Evolutionary conservation across 2,797 vertebrate species (phyloP).

Genomic region (Remorina albescens): DNA sequence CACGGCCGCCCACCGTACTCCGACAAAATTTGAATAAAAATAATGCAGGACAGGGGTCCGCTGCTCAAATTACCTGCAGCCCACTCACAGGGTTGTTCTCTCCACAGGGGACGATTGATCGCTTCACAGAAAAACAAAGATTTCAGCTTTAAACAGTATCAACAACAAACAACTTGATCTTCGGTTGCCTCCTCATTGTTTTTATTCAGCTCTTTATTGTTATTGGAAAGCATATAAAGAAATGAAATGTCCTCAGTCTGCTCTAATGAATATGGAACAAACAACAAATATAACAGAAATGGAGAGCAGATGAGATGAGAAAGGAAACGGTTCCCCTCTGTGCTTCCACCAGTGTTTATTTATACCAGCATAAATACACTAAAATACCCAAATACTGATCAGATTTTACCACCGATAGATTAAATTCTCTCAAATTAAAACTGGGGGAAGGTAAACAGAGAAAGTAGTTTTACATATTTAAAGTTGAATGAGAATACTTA

Average conservation of each 20-base stretch:
- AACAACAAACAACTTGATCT: background rate
- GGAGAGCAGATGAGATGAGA: background rate
- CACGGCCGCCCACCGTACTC: background rate
- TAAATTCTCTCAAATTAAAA: background rate
- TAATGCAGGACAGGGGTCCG: background rate
- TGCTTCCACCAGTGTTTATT: background rate
- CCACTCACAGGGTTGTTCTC: background rate
- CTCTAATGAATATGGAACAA: too few relatives aligned
- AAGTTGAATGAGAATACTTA: too few relatives aligned
- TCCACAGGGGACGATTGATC: background rate
- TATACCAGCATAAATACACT: too few relatives aligned
- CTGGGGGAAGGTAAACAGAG: too few relatives aligned
- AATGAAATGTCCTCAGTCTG: too few relatives aligned
- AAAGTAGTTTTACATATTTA: too few relatives aligned
- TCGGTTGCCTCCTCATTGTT: background rate
- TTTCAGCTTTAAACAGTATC: background rate
- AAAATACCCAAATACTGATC: background rate
- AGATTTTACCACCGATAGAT: background rate
- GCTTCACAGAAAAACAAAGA: background rate
- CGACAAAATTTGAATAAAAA: background rate
- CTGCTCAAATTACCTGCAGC: background rate
- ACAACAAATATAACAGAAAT: too few relatives aligned
- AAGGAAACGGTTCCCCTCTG: background rate
- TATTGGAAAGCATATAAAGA: too few relatives aligned
- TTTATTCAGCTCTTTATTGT: background rate